Percentiles rank a stretch among this genome's conserved stretches.
phyloP scores from a whole-genome alignment of 2,113 vertebrate species.

The Erythrocercus mccallii region DNA sequence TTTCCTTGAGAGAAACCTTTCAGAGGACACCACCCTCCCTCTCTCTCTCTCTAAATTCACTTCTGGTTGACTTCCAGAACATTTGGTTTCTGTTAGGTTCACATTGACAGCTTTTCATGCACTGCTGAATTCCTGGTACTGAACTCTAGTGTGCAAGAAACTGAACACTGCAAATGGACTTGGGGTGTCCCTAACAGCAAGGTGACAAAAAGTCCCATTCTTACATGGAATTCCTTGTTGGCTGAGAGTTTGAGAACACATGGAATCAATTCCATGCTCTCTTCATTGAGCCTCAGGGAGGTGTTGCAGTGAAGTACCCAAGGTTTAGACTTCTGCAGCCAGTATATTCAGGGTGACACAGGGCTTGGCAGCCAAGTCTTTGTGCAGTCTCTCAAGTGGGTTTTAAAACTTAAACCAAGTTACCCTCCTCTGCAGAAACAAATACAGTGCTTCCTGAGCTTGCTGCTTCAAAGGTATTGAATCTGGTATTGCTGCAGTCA shows the following conservation, averaged over 20 bases:
- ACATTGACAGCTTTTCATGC: neutral
- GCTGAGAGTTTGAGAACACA: neutral
- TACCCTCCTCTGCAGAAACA: neutral
- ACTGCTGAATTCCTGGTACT: neutral
- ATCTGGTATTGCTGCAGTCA: neutral
- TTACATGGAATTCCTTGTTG: accelerated
- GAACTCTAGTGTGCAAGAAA: neutral
- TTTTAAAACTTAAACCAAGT: neutral
- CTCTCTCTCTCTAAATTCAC: neutral
- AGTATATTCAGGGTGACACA: neutral
- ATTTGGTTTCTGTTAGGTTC: neutral
- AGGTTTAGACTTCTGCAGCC: neutral
- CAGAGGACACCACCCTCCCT: accelerated
- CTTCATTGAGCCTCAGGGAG: neutral
- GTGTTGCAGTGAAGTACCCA: neutral
- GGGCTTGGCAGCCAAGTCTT: neutral
- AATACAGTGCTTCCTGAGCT: neutral
- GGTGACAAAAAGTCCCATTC: neutral
- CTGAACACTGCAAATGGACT: accelerated
- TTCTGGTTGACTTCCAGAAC: neutral
- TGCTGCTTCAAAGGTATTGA: neutral
- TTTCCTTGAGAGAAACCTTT: neutral
- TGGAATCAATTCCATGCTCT: neutral
- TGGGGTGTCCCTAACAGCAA: neutral
- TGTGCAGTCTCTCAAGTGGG: neutral